These are phyloP conservation scores for Therioaphis trifolii DNA, from an alignment of 2,888 invertebrate genomes.

Conservation along the genomic window DNA sequence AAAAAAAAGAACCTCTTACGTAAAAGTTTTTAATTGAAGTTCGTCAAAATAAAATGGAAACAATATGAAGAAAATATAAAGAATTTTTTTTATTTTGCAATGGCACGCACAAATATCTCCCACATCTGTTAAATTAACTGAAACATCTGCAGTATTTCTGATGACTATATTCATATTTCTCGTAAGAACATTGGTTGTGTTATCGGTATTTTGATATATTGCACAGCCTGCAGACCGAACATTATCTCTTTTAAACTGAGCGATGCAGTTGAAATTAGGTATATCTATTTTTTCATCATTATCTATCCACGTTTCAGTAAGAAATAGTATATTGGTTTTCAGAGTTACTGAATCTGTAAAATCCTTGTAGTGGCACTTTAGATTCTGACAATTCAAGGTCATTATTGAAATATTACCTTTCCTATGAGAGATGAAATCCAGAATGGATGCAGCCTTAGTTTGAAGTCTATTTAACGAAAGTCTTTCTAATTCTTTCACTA, in stretches of 20 bases:
- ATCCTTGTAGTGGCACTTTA: neutral
- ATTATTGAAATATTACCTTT: neutral
- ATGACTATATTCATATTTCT: neutral
- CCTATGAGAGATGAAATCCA: neutral
- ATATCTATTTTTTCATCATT: slow-evolving; percentile 10
- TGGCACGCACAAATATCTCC: slow-evolving; percentile 6
- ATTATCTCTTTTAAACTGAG: slow-evolving; percentile 11
- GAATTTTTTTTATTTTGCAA: neutral
- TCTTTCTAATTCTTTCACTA: neutral
- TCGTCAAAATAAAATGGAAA: no score
- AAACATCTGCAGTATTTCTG: neutral
- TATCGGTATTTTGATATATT: slow-evolving; percentile 18
- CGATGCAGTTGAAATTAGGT: slow-evolving; percentile 17
- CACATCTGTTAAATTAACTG: neutral
- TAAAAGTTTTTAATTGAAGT: no score
- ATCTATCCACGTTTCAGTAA: slow-evolving; percentile 6
- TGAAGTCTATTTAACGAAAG: neutral
- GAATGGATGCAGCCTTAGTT: neutral
- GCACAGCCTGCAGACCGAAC: neutral
- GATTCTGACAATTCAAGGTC: neutral
- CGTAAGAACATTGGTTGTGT: slow-evolving; percentile 3
- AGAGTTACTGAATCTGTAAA: neutral
- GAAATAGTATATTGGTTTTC: neutral
- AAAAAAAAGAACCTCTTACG: no score
- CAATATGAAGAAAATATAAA: no score